These are phyloP conservation scores for Cephonodes hylas DNA, from an alignment of 2,888 invertebrate genomes.

Conservation along the genomic window DNA sequence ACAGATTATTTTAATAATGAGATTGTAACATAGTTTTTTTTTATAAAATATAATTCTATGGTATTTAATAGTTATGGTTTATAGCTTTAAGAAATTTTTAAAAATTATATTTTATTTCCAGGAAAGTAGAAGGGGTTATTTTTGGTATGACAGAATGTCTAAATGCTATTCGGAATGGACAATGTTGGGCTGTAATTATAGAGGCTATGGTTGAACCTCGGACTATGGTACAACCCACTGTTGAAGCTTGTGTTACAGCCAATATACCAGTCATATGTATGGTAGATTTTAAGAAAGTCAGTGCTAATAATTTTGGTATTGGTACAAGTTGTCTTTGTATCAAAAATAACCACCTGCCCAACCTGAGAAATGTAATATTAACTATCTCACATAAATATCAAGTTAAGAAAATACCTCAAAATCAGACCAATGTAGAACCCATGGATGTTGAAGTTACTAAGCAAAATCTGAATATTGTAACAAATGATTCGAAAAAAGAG, in stretches of 20 bases:
- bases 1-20: no score
- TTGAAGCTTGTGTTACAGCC: conserved; percentile 51
- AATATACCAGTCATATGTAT: conserved; percentile 63
- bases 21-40: no score
- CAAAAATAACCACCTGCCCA: conserved; percentile 39
- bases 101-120: conserved; percentile 34
- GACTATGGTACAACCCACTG: conserved; percentile 63
- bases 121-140: conserved; percentile 59
- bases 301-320: conserved; percentile 58
- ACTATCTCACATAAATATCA: conserved; percentile 42
- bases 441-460: conserved; percentile 22
- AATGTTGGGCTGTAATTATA: conserved; percentile 62
- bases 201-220: conserved; percentile 65
- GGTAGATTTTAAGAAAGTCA: conserved; percentile 49
- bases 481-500: neutral
- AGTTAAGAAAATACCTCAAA: conserved; percentile 19
- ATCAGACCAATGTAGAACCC: conserved; percentile 17
- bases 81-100: neutral
- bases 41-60: no score
- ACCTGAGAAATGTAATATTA: conserved; percentile 38
- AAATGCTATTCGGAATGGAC: conserved; percentile 36
- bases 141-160: conserved; percentile 67
- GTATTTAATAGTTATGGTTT: neutral
- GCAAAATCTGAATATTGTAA: conserved; percentile 2
- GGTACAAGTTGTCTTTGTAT: conserved; percentile 67